Conservation (phyloP, 2,113 vertebrate species). For the Mionectes macconnelli region DNA sequence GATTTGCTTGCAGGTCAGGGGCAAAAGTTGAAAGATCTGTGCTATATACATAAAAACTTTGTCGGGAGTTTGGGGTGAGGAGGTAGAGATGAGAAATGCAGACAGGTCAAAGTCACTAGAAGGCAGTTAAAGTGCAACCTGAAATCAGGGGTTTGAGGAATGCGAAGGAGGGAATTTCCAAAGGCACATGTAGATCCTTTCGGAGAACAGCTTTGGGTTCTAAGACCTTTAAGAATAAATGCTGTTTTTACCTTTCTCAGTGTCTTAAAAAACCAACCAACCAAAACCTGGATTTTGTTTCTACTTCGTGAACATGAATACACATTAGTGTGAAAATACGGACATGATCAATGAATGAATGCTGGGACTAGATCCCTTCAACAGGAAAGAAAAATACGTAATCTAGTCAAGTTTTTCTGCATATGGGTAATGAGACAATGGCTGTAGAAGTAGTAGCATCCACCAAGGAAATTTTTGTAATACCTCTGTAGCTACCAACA, state of each 20-base stretch:
- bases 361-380: not conserved
- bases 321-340: not conserved
- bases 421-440: not conserved
- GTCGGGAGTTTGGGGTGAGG: not conserved
- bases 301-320: not conserved
- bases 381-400: not conserved
- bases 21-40: not conserved
- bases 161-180: not conserved
- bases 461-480: not conserved
- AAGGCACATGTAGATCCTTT: not conserved
- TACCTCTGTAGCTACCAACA: not conserved
- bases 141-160: not conserved
- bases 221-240: not conserved
- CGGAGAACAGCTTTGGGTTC: not conserved
- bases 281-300: not conserved
- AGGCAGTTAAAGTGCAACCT: not conserved
- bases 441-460: not conserved
- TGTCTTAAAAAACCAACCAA: not conserved
- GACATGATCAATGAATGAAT: not conserved
- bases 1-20: not conserved
- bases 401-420: not conserved
- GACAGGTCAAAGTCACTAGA: not conserved
- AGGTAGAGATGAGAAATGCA: not conserved
- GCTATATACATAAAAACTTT: not conserved
- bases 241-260: not conserved